A percentile compares a stretch with the other conserved stretches of the same genome.
Conservation (phyloP, 1,140 invertebrate species). For the Ladona fulva region DNA sequence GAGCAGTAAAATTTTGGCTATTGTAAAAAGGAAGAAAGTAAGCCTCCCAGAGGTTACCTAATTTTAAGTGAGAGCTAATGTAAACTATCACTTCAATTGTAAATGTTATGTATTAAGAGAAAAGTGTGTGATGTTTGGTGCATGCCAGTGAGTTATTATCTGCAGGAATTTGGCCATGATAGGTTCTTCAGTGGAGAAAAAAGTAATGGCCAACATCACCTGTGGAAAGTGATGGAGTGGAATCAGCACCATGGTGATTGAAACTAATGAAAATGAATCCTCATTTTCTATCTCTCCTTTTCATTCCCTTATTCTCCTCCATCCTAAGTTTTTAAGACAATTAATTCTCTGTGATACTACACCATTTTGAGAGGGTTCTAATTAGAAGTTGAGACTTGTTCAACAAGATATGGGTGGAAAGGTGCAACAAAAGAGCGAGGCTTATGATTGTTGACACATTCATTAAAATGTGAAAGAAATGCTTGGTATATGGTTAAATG, state of each 20-base stretch:
- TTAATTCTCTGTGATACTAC: conserved; percentile 25
- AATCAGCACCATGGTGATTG: neutral
- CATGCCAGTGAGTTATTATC: neutral
- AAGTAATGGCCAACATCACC: neutral
- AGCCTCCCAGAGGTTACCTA: neutral
- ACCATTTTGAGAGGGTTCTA: conserved; percentile 19
- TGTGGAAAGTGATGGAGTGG: neutral
- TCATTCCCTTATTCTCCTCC: conserved; percentile 1
- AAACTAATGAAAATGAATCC: neutral
- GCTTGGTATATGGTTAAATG: conserved; percentile 4
- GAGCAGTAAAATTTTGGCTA: neutral
- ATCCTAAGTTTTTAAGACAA: conserved; percentile 2
- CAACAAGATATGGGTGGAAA: neutral
- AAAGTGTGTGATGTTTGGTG: neutral
- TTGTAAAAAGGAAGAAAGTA: neutral
- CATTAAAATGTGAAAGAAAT: neutral
- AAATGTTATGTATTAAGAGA: neutral
- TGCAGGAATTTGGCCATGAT: neutral
- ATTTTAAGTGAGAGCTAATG: neutral
- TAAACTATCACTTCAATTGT: neutral
- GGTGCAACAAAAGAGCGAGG: neutral
- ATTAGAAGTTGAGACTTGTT: conserved; percentile 4
- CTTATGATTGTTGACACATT: neutral
- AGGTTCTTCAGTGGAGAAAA: neutral
- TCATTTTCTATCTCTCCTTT: neutral